Percentiles rank a stretch among this genome's conserved stretches.
Conservation (phyloP, 2,113 vertebrate genomes). For the Thalassoma bifasciatum region DNA sequence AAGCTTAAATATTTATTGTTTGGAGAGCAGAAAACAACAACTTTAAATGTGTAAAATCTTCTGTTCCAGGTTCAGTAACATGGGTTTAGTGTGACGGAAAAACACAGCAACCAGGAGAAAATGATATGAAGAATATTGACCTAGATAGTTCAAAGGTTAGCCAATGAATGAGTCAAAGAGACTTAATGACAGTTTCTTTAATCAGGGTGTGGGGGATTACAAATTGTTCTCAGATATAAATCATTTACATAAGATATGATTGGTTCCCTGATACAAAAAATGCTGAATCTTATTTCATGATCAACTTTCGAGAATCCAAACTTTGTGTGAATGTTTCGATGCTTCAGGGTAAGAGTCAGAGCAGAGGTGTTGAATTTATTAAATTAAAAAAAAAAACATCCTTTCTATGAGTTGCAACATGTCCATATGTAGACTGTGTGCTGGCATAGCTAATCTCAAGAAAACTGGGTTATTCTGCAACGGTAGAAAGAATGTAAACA, state of each 20-base stretch:
- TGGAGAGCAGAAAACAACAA: no score
- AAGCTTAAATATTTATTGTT: not conserved
- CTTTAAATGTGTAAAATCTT: no score
- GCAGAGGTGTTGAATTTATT: not conserved
- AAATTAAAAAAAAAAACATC: no score
- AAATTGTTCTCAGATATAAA: constrained; percentile 11
- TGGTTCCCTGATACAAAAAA: constrained; percentile 20
- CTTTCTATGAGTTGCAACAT: not conserved
- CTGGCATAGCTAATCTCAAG: not conserved
- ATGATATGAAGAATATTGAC: not conserved
- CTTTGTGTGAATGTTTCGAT: not conserved
- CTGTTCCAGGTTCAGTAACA: no score
- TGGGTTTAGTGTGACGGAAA: not conserved
- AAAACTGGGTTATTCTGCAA: constrained; percentile 28
- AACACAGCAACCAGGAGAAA: not conserved
- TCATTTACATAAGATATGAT: constrained; percentile 1
- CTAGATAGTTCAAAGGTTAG: constrained; percentile 8
- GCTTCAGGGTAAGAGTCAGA: not conserved
- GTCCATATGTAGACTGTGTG: not conserved
- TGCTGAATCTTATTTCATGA: not conserved
- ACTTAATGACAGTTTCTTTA: constrained; percentile 15
- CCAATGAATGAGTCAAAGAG: constrained; percentile 46
- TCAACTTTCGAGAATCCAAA: not conserved
- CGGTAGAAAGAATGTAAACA: constrained; percentile 43
- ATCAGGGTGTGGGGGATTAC: constrained; percentile 33